These are phyloP conservation scores for Microplitis manilae DNA, from an alignment of 2,888 invertebrate genomes.

Conservation along the genomic window DNA sequence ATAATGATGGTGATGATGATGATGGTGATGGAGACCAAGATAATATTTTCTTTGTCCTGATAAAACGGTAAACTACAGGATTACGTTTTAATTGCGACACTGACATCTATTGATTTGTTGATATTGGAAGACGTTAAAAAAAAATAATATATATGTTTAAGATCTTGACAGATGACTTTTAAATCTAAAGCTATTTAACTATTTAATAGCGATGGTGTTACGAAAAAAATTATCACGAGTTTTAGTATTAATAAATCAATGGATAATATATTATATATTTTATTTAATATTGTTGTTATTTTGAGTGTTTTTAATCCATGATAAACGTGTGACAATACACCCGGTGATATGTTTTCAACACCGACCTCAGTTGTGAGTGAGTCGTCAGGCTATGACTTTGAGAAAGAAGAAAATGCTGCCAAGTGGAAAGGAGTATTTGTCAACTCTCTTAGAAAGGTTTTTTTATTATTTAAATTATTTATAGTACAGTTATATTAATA, in stretches of 20 bases:
- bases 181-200: constrained; percentile 2
- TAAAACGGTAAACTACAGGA: not conserved
- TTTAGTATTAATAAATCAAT: not conserved
- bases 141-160: not conserved
- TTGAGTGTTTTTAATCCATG: constrained; percentile 4
- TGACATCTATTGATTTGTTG: not conserved
- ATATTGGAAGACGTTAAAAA: constrained; percentile 1
- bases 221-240: not conserved
- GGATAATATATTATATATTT: not conserved
- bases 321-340: constrained; percentile 30
- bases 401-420: constrained; percentile 88
- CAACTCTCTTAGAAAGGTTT: constrained; percentile 88
- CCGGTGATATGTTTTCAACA: constrained; percentile 69
- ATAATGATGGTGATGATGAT: constrained; percentile 22
- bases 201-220: not conserved
- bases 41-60: constrained; percentile 1
- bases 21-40: constrained; percentile 5
- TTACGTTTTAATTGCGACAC: not conserved
- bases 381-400: constrained; percentile 83
- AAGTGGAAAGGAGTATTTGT: constrained; percentile 96
- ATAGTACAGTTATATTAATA: no score
- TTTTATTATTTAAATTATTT: not conserved
- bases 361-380: constrained; percentile 73
- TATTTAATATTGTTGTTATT: not conserved
- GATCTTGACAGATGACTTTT: not conserved